Percentiles rank a stretch among this genome's conserved stretches.
phyloP scores from a whole-genome alignment of 2,113 vertebrate species.

The Microtus oregoni region DNA sequence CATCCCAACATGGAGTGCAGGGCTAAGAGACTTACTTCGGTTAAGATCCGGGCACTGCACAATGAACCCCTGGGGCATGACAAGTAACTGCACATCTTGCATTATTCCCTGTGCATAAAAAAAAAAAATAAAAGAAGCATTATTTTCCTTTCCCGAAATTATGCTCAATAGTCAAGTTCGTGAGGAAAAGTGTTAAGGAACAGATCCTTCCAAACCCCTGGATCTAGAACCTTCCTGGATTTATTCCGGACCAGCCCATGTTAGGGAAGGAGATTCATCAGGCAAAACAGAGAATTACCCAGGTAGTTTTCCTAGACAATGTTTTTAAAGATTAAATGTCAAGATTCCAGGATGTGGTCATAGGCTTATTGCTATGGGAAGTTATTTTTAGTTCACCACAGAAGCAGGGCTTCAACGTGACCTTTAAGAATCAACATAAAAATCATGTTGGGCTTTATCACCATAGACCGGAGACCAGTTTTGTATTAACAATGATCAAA shows the following conservation, averaged over 20 bases:
- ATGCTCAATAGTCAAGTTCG: slow-evolving; percentile 68
- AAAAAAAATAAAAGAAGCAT: slow-evolving; percentile 52
- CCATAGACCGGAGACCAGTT: slow-evolving; percentile 65
- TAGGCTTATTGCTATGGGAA: slow-evolving; percentile 69
- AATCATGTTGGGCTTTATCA: slow-evolving; percentile 73
- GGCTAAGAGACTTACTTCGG: slow-evolving; percentile 93
- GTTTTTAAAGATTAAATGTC: slow-evolving; percentile 84
- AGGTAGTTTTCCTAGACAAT: slow-evolving; percentile 60
- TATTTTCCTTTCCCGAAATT: slow-evolving; percentile 78
- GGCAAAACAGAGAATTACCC: slow-evolving; percentile 67
- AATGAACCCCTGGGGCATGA: slow-evolving; percentile 99
- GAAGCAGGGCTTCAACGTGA: slow-evolving; percentile 80
- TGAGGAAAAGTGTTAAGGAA: slow-evolving; percentile 70
- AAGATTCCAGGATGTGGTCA: slow-evolving; percentile 80
- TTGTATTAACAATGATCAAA: slow-evolving; percentile 72
- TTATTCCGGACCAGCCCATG: slow-evolving; percentile 43
- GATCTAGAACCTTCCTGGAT: slow-evolving; percentile 72
- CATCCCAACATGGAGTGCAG: slow-evolving; percentile 69
- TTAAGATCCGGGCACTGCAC: slow-evolving; percentile 99
- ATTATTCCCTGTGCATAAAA: slow-evolving; percentile 92
- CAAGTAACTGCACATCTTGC: slow-evolving; percentile 97
- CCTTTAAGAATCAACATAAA: slow-evolving; percentile 83
- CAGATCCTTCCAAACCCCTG: slow-evolving; percentile 43
- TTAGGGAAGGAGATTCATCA: slow-evolving; percentile 61
- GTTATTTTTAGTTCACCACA: slow-evolving; percentile 82